A percentile compares a stretch with the other conserved stretches of the same genome.
Conservation (phyloP, 2,797 vertebrate genomes). For the Hephaestus fuliginosus region DNA sequence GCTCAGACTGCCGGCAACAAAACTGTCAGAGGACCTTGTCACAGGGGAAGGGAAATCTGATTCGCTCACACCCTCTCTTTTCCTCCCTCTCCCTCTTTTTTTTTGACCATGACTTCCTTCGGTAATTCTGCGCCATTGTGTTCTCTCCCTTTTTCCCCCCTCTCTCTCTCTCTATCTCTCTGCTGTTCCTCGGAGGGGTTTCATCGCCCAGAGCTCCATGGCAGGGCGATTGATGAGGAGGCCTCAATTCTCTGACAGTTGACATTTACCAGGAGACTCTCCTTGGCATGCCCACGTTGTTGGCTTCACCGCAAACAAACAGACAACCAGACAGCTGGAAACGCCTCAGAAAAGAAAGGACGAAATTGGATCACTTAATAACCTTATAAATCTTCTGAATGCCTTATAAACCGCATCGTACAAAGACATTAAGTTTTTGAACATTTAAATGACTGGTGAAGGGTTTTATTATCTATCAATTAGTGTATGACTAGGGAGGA, state of each 20-base stretch:
- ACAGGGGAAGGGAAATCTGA: slow-evolving; percentile 76
- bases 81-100: slow-evolving; percentile 41
- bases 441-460: background rate
- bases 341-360: slow-evolving; percentile 46
- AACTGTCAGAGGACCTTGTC: slow-evolving; percentile 81
- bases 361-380: slow-evolving; percentile 5
- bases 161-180: slow-evolving; percentile 47
- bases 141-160: slow-evolving; percentile 46
- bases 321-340: slow-evolving; percentile 75
- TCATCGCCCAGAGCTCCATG: slow-evolving; percentile 77
- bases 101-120: slow-evolving; percentile 69
- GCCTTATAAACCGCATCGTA: background rate
- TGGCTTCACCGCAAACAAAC: slow-evolving; percentile 83
- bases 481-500: background rate
- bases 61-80: slow-evolving; percentile 58
- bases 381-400: too few relatives aligned
- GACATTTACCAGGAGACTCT: slow-evolving; percentile 91
- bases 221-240: slow-evolving; percentile 87
- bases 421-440: background rate
- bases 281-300: slow-evolving; percentile 88
- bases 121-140: slow-evolving; percentile 57
- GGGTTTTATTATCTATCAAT: too few relatives aligned
- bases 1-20: slow-evolving; percentile 72
- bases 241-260: slow-evolving; percentile 88
- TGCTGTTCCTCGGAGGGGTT: slow-evolving; percentile 65